These are phyloP conservation scores for Oenanthe oenanthe DNA, from an alignment of 2,113 vertebrate species.

Conservation along the genomic window DNA sequence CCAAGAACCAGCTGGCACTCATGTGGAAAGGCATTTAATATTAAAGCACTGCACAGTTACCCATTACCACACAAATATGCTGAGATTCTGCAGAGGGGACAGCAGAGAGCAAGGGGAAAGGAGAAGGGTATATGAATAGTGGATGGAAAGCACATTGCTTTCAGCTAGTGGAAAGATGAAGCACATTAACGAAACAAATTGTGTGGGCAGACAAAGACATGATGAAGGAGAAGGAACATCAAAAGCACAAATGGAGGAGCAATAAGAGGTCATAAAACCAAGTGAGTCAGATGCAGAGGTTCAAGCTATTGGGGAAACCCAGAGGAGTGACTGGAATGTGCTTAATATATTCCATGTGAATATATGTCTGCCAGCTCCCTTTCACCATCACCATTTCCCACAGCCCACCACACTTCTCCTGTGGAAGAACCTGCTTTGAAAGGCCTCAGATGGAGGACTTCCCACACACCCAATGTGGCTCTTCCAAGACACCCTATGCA, in stretches of 20 bases:
- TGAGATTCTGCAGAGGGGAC: background rate
- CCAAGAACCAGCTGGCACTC: background rate
- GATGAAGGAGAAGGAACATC: slow-evolving; percentile 31
- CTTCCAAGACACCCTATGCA: background rate
- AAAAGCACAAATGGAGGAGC: slow-evolving; percentile 29
- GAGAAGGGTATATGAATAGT: background rate
- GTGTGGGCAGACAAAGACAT: slow-evolving; percentile 32
- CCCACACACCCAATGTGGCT: background rate
- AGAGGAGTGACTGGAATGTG: slow-evolving; percentile 37
- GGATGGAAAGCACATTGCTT: background rate
- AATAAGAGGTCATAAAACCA: slow-evolving; percentile 52
- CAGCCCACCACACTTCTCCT: slow-evolving; percentile 17
- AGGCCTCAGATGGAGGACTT: background rate
- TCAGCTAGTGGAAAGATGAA: background rate
- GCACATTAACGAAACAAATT: slow-evolving; percentile 21
- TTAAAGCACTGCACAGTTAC: background rate
- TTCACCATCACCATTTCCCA: slow-evolving; percentile 45
- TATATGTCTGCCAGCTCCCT: slow-evolving; percentile 57
- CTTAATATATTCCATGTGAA: slow-evolving; percentile 62
- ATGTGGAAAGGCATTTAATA: background rate
- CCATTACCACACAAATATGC: background rate
- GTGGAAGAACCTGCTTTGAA: slow-evolving; percentile 40
- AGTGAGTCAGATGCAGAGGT: slow-evolving; percentile 18
- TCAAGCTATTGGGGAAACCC: slow-evolving; percentile 46
- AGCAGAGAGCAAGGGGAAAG: background rate